A percentile compares a stretch with the other conserved stretches of the same genome.
These are phyloP conservation scores for Tragelaphus imberbis DNA, from an alignment of 2,113 vertebrate species.

Conservation along the genomic window DNA sequence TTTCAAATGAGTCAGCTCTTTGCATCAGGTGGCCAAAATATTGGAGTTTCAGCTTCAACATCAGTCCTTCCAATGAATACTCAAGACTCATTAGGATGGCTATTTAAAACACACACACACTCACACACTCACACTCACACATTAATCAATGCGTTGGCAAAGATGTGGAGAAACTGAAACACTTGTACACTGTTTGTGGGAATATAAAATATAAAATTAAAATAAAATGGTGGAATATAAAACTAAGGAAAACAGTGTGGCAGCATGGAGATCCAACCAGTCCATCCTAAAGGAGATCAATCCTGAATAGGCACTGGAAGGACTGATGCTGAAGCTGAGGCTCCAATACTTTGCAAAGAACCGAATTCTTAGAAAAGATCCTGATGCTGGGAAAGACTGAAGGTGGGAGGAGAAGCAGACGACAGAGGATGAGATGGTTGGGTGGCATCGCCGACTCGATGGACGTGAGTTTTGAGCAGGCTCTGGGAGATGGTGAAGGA, in stretches of 20 bases:
- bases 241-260: neutral
- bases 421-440: neutral
- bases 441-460: neutral
- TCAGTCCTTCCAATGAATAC: neutral
- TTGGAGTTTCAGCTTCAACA: neutral
- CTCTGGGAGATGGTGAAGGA: neutral
- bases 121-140: too few relatives aligned
- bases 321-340: neutral
- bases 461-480: neutral
- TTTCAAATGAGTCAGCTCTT: neutral
- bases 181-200: too few relatives aligned
- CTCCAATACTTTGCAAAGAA: neutral
- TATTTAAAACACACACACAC: neutral
- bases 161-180: neutral
- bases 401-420: neutral
- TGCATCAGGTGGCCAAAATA: accelerated
- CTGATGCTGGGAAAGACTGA: neutral
- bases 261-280: neutral
- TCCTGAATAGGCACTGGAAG: neutral
- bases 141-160: neutral
- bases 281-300: neutral
- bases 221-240: neutral
- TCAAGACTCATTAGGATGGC: neutral
- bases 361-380: neutral
- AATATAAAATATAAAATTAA: neutral